A percentile compares a stretch with the other conserved stretches of the same genome.
These are phyloP conservation scores for Drosophila ironensis DNA, from an alignment of 1,140 invertebrate genomes.

Conservation along the genomic window DNA sequence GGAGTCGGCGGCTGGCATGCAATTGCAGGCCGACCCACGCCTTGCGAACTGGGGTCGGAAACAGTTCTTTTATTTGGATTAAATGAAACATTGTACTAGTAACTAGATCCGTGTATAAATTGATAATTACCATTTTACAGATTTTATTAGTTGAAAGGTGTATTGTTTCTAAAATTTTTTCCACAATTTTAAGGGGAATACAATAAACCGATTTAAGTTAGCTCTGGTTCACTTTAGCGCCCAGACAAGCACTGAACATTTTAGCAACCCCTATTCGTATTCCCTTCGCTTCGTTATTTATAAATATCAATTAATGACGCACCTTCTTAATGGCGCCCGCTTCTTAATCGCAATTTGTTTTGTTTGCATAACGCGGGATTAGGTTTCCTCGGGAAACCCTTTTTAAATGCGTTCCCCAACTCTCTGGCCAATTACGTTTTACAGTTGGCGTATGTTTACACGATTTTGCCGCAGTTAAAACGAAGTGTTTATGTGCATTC, in stretches of 20 bases:
- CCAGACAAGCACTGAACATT: background rate
- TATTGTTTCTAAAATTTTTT: too few species aligned
- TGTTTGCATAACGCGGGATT: constrained; percentile 62
- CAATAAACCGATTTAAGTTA: too few species aligned
- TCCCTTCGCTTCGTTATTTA: constrained; percentile 19
- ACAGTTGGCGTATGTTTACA: constrained; percentile 16
- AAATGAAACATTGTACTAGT: too few species aligned
- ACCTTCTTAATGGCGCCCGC: constrained; percentile 8
- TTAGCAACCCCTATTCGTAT: constrained; percentile 3
- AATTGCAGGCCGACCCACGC: too few species aligned
- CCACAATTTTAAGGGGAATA: too few species aligned
- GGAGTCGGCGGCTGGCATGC: too few species aligned
- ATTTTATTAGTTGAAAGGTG: too few species aligned
- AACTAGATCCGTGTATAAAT: too few species aligned
- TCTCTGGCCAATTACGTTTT: constrained; percentile 28
- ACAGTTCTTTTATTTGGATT: too few species aligned
- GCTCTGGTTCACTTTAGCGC: background rate
- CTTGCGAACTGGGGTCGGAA: too few species aligned
- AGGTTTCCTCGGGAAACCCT: constrained; percentile 30
- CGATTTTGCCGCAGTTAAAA: constrained; percentile 23
- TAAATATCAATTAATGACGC: constrained; percentile 35
- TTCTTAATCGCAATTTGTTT: constrained; percentile 38
- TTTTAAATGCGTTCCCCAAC: constrained; percentile 21
- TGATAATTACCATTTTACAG: too few species aligned
- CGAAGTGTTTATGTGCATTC: constrained; percentile 33